Conservation (phyloP, 2,797 vertebrate genomes). For the Phataginus tetradactyla region DNA sequence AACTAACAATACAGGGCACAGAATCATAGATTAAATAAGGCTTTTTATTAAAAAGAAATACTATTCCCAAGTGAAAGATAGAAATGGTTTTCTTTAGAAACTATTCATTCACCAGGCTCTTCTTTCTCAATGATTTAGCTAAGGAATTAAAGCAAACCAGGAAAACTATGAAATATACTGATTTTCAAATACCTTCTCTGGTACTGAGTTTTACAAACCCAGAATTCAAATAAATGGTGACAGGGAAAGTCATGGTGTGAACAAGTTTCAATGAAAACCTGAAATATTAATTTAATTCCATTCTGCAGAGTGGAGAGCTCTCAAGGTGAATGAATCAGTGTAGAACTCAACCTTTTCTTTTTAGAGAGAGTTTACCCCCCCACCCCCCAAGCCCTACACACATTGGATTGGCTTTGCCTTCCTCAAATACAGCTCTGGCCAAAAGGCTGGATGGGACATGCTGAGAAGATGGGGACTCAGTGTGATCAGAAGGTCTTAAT, state of each 20-base stretch:
- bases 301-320: constrained; percentile 14
- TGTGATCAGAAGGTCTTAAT: neutral
- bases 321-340: constrained; percentile 26
- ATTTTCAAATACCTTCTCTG: neutral
- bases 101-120: neutral
- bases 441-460: neutral
- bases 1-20: neutral
- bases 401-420: neutral
- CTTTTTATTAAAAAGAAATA: neutral
- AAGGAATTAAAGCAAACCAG: constrained; percentile 20
- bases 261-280: constrained; percentile 48
- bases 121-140: constrained; percentile 7
- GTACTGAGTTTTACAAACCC: neutral
- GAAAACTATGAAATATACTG: neutral
- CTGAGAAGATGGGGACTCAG: rapidly evolving
- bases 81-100: neutral
- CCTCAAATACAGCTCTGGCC: neutral
- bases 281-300: constrained; percentile 66
- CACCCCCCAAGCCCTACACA: neutral
- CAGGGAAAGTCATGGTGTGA: constrained; percentile 46
- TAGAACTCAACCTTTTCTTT: neutral
- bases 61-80: neutral
- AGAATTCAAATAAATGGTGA: neutral
- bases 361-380: neutral
- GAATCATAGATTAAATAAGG: neutral